Evolutionary conservation across 2,113 vertebrate genomes (phyloP), one percentile per base, ranked within the genome.

Genomic region (Oreotragus oreotragus): DNA sequence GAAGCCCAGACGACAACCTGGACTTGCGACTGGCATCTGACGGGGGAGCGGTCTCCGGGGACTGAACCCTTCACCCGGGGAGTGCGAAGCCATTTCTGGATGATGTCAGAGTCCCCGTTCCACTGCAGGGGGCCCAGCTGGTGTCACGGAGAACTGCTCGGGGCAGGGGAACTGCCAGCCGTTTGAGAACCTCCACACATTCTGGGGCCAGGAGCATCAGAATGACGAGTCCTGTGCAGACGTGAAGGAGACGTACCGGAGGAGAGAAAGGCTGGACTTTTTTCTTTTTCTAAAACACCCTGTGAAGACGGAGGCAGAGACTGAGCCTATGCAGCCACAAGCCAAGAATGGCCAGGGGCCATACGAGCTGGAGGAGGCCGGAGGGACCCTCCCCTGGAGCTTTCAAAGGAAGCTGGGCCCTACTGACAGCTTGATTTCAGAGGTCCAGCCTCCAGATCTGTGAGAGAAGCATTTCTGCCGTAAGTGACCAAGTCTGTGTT

Each of bases 321-420:
- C 19, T 7, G 27, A 2, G 21, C n/a, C 1, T 1, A 33, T 2
- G 0, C 7, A 2, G 45, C 7, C 79, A n/a, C 1, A 1, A 17
- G 33, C 47, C 11, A 3, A 53, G 49, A 28, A 4, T 4, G 0
- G n/a, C n/a, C 16, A 6, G 49, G 43, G 66, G 64, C 15, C 15
- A 39, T 14, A 6, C 1, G 27, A 21, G 62, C 84, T 45, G 84
- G 11, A 51, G 33, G 36, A 76, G 23, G 13, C 23, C 11, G 1
- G 11, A 8, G 17, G 17, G 27, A 0, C 0, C 36, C 45, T 36
- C 12, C 17, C 2, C 5, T 9, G 2, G 19, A 6, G 2, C 21
- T 28, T 25, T 39, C 8, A 13, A 1, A 28, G 58, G 49, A 5
- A 7, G 7, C 30, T 0, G 0, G 36, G 55, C 11, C 15, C 27